Conservation (phyloP, 2,888 invertebrate species). For the Ochlodes sylvanus region DNA sequence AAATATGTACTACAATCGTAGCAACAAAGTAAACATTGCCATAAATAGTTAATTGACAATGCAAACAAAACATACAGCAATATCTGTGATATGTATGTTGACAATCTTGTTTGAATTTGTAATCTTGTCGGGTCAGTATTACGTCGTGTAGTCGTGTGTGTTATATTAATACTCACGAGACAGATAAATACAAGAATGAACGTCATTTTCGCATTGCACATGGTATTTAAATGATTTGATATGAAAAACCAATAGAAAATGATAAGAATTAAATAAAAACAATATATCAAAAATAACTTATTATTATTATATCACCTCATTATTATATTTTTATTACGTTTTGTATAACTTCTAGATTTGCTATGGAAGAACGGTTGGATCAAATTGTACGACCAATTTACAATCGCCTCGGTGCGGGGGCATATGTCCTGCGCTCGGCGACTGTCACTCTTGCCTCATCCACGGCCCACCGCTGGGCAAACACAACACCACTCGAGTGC, state of each 20-base stretch:
- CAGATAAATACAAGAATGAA: not conserved
- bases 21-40: not conserved
- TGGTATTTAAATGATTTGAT: not conserved
- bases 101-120: slow-evolving; percentile 4
- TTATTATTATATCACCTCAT: no score
- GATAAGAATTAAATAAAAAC: no score
- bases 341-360: slow-evolving; percentile 81
- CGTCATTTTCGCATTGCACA: not conserved
- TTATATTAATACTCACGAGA: not conserved
- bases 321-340: no score
- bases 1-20: not conserved
- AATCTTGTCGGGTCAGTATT: slow-evolving; percentile 2
- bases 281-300: no score
- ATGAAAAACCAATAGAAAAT: not conserved
- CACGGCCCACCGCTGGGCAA: slow-evolving; percentile 87
- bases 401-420: slow-evolving; percentile 95
- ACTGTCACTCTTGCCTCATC: slow-evolving; percentile 95
- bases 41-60: not conserved
- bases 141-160: not conserved
- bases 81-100: not conserved
- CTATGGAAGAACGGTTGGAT: slow-evolving; percentile 93
- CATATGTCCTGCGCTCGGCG: slow-evolving; percentile 94
- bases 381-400: slow-evolving; percentile 95
- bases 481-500: slow-evolving; percentile 62
- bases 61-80: not conserved